Evolutionary conservation across 2,888 invertebrate genomes (phyloP).

Genomic region (Melangyna quadrimaculata): DNA sequence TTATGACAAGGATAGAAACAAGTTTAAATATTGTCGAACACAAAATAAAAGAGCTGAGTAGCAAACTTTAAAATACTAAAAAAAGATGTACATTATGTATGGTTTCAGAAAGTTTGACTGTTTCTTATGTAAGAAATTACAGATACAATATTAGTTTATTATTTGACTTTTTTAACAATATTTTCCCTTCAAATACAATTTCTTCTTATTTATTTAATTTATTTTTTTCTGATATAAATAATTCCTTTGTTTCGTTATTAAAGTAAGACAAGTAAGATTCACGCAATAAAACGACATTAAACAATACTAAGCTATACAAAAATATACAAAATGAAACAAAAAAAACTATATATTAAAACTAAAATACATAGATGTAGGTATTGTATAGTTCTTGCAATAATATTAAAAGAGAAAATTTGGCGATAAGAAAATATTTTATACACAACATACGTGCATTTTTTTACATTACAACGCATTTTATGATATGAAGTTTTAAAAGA

Average conservation of each 20-base stretch:
- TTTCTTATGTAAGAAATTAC: not conserved
- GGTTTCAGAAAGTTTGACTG: not conserved
- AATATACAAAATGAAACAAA: not conserved
- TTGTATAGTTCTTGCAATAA: not conserved
- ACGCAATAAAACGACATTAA: not conserved
- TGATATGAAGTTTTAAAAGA: conserved; percentile 1
- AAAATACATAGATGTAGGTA: not conserved
- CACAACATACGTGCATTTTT: not conserved
- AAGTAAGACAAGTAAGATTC: not conserved
- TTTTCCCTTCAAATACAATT: not conserved
- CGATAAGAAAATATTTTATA: not conserved
- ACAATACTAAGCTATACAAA: conserved; percentile 6
- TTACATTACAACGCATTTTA: not conserved
- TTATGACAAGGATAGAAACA: not conserved
- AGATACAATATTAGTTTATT: not conserved
- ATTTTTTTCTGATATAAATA: too few species aligned
- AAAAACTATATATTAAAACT: not conserved
- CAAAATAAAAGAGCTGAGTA: not conserved
- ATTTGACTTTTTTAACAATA: not conserved
- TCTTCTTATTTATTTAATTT: not conserved
- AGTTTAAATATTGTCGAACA: not conserved
- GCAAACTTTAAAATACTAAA: not conserved
- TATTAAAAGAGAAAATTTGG: not conserved
- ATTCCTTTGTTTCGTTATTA: not conserved
- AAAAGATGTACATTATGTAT: too few species aligned